Percentiles rank a stretch among this genome's conserved stretches.
These are phyloP conservation scores for Psephotus haematonotus DNA, from an alignment of 2,113 vertebrate genomes.

Conservation along the genomic window DNA sequence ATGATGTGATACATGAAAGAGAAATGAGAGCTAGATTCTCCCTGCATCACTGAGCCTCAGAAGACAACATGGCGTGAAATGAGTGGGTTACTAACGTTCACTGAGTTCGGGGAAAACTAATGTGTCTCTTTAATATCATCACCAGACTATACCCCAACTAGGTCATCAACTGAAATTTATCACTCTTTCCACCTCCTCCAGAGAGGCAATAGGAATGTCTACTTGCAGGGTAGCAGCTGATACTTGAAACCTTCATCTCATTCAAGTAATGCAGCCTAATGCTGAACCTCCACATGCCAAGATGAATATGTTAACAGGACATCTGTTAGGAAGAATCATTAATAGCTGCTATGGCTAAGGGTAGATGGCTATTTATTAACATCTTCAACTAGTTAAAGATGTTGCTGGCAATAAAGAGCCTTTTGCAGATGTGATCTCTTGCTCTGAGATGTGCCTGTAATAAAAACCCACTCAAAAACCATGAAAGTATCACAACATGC, in stretches of 20 bases:
- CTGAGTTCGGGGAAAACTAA: not conserved
- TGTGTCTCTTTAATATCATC: not conserved
- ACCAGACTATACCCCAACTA: not conserved
- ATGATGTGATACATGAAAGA: rapidly evolving
- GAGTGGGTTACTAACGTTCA: not conserved
- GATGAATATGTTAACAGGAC: not conserved
- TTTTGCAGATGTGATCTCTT: not conserved
- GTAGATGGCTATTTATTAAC: not conserved
- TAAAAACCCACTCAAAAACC: not conserved
- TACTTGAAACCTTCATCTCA: not conserved
- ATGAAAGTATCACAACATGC: not conserved
- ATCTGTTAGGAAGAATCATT: not conserved
- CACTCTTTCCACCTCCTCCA: not conserved
- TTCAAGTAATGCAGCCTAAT: not conserved
- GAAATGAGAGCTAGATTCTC: not conserved
- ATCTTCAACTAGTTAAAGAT: not conserved
- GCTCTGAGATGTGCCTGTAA: not conserved
- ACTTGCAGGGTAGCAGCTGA: not conserved
- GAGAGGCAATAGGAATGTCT: not conserved
- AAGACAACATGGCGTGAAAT: not conserved
- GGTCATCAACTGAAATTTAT: not conserved
- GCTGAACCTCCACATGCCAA: rapidly evolving
- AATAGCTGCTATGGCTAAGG: not conserved
- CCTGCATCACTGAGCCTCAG: not conserved
- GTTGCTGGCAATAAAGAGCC: not conserved